Evolutionary conservation across 1,140 invertebrate genomes (phyloP).

Genomic region (Sinonovacula constricta): DNA sequence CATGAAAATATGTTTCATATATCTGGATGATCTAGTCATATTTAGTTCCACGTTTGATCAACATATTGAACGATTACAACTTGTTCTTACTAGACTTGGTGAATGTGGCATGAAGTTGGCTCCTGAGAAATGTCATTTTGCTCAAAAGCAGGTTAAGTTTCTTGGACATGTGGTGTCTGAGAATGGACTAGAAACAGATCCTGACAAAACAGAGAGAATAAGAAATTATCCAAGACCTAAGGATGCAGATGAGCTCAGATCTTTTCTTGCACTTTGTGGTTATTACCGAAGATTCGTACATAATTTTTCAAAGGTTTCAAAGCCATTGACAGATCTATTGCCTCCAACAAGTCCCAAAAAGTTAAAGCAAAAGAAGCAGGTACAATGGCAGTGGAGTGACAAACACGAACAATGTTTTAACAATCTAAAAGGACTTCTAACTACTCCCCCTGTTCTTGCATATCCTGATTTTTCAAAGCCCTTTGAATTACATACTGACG

Average conservation of each 20-base stretch:
- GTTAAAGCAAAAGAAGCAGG: neutral
- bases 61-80: too few relatives aligned
- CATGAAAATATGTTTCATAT: too few relatives aligned
- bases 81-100: too few relatives aligned
- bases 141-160: neutral
- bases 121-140: neutral
- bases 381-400: slow-evolving; percentile 11
- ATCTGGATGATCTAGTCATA: too few relatives aligned
- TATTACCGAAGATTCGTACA: neutral
- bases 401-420: slow-evolving; percentile 14
- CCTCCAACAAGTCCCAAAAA: neutral
- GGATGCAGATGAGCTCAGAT: neutral
- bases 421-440: slow-evolving; percentile 5
- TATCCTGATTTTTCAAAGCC: slow-evolving; percentile 21
- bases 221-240: neutral
- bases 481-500: slow-evolving; percentile 23
- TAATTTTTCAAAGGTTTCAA: neutral
- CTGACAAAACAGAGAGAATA: neutral
- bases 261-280: neutral
- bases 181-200: slow-evolving; percentile 6
- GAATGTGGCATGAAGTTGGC: neutral
- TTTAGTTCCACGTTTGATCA: too few relatives aligned
- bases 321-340: neutral
- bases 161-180: neutral
- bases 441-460: slow-evolving; percentile 7